Evolutionary conservation across 92 coral and sea anemone genomes (phyloP).

Genomic region (Isaurus tuberculatus): DNA sequence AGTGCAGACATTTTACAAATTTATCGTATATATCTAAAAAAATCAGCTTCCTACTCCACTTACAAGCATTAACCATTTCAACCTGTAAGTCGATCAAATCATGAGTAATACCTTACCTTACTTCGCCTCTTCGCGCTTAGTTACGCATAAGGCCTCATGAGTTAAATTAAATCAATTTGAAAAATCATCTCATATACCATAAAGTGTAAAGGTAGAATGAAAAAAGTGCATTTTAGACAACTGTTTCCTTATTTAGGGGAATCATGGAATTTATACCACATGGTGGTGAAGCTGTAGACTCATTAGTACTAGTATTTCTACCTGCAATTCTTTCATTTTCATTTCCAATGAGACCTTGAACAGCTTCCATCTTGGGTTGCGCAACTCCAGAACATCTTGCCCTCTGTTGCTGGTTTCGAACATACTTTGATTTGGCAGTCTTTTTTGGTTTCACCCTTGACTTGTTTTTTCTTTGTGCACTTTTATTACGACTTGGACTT

Average conservation of each 20-base stretch:
- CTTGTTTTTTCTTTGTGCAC: background rate
- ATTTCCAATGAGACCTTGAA: slow-evolving; percentile 19
- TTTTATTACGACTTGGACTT: slow-evolving; percentile 17
- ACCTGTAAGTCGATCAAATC: too few species aligned
- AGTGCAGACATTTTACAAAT: too few species aligned
- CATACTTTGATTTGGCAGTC: slow-evolving; percentile 10
- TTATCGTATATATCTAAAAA: too few species aligned
- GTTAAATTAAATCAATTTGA: too few species aligned
- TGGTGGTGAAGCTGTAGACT: background rate
- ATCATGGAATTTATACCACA: background rate
- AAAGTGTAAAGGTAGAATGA: background rate
- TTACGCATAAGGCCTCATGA: too few species aligned
- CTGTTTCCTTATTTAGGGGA: slow-evolving; percentile 42
- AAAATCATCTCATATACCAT: too few species aligned
- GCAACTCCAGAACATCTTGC: slow-evolving; percentile 3
- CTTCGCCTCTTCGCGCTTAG: too few species aligned
- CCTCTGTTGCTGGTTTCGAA: slow-evolving; percentile 5
- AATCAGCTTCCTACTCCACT: too few species aligned
- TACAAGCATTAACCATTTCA: too few species aligned
- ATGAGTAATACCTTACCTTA: too few species aligned
- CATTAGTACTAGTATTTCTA: background rate
- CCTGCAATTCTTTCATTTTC: background rate
- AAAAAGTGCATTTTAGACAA: background rate
- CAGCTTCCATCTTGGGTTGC: slow-evolving; percentile 30
- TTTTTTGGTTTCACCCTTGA: background rate